Base-by-base conservation (phyloP, 2,888 invertebrate species). In the Xanthia icteritia region DNA sequence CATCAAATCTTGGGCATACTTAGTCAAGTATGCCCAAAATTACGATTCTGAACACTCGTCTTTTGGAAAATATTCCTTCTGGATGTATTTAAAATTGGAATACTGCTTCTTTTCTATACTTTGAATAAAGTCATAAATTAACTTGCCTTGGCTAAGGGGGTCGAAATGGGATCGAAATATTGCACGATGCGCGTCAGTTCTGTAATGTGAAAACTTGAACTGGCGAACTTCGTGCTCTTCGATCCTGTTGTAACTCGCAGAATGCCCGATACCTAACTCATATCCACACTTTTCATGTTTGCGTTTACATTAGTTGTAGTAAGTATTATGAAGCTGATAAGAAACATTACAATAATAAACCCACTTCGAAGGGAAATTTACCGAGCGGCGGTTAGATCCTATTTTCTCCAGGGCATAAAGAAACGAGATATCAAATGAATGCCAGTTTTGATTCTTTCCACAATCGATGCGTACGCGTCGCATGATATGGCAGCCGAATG, bases 291-390 rank as follows among this genome's bases (percentile, higher is more conserved):
- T 86, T 85, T 91, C 86, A 66, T 90, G 86, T 89, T 91, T 90
- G 90, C 88, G 80, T 87, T 86, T 77, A 81, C 84, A 90, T 89
- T 90, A 86, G 89, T 89, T 88, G 87, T 91, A 90, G 85, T 89
- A 89, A 89, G 86, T 89, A 89, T 89, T 88, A 86, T 87, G 89
- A 66, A 71, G 87, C 90, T 92, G 94, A 94, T 94, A 94, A 94
- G 91, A 87, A 87, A 85, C 87, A 88, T 91, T 92, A 92, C 90
- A 93, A 92, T 93, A 94, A 93, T 92, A 93, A 92, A 92, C 87
- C 86, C 90, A 92, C 90, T 91, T 86, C 78, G 84, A 92, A 89
- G 92, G 92, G 92, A 93, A 94, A 93, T 94, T 93, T 94, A 93
- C 93, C 86, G 91, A 89, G 89, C 86, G 81, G 77, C 80, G 77